Conservation (phyloP, 35 echinoderm and acorn worm species). For the Nesometra sesokonis region DNA sequence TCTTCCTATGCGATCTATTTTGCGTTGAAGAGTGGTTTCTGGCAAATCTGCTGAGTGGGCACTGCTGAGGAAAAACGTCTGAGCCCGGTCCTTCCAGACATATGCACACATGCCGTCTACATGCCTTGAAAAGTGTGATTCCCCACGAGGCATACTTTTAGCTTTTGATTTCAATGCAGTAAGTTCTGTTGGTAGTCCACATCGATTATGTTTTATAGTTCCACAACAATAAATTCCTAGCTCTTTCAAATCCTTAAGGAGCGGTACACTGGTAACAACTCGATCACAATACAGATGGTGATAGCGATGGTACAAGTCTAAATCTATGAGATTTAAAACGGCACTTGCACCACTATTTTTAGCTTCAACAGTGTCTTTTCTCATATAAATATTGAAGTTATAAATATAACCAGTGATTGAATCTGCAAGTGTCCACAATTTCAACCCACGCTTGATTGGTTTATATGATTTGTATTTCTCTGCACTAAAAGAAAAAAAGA, state of each 20-base stretch:
- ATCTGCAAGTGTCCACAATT: slow-evolving; percentile 28
- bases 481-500: no score
- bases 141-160: no score
- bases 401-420: slow-evolving; percentile 16
- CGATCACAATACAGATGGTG: neutral
- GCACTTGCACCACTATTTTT: no score
- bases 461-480: neutral
- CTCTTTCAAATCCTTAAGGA: neutral
- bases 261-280: neutral
- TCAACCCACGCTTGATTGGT: slow-evolving; percentile 17
- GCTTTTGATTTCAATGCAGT: neutral
- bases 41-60: no score
- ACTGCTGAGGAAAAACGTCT: no score
- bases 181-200: neutral
- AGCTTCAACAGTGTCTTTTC: no score
- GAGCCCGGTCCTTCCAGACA: no score
- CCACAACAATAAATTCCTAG: neutral
- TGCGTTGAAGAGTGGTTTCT: no score
- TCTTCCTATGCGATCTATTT: no score
- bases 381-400: slow-evolving; percentile 6
- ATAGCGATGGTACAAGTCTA: neutral
- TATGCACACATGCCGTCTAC: no score
- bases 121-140: no score
- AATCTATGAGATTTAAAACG: no score
- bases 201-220: neutral